Percentiles rank a stretch among this genome's conserved stretches.
phyloP scores from a whole-genome alignment of 2,113 vertebrate species.

The Tragulus kanchil region DNA sequence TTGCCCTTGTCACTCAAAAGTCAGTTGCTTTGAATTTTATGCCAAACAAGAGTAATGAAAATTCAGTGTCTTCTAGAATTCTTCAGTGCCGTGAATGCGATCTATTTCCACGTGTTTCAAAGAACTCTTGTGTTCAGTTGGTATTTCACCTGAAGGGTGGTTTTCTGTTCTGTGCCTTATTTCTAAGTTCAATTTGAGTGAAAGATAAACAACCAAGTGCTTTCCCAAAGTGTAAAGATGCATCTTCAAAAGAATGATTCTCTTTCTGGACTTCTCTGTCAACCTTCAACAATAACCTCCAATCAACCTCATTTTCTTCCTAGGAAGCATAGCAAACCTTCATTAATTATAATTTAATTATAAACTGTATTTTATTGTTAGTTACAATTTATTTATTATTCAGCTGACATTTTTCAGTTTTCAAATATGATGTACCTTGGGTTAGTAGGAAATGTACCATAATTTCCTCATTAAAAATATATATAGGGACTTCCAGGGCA shows the following conservation, averaged over 20 bases:
- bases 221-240: neutral
- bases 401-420: neutral
- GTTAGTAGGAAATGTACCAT: neutral
- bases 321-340: neutral
- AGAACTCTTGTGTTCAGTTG: neutral
- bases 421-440: neutral
- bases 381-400: neutral
- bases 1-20: neutral
- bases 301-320: neutral
- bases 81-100: neutral
- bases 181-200: constrained; percentile 4
- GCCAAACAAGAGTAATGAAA: constrained; percentile 9
- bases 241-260: constrained; percentile 6
- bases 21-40: constrained; percentile 39
- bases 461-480: neutral
- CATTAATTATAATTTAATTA: neutral
- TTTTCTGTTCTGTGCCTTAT: constrained; percentile 18
- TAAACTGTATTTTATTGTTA: neutral
- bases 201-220: neutral
- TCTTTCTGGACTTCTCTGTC: neutral
- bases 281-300: neutral
- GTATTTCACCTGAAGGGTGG: neutral
- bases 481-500: neutral
- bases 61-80: neutral
- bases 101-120: neutral